Evolutionary conservation across 2,888 invertebrate genomes (phyloP), one percentile per base, ranked within the genome.

Genomic region (Rhimphoctona megacephalus): DNA sequence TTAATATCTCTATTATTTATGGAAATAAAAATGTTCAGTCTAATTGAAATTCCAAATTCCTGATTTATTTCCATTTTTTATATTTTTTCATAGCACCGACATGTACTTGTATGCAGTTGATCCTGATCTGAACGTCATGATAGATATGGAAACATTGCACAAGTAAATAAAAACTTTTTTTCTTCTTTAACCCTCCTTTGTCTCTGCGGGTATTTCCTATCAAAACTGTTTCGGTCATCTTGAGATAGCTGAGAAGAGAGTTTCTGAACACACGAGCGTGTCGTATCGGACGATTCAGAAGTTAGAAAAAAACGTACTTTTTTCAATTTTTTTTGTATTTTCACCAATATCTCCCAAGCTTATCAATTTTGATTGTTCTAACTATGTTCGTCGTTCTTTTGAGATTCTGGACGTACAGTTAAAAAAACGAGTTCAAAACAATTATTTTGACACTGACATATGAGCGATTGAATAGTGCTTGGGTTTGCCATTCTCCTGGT

Each of bases 31-130:
- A 57, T 67, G 43, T 19, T 33, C 14, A n/a, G 17, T 14, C 25
- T 11, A 61, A 25, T 0, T 0, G 3, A 76, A 46, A 22, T 14
- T 1, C 19, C 22, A 30, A 67, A 61, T 66, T 73, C 72, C 43
- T 77, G 33, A 25, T 25, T 39, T 43, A 25, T 30, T 43, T 64
- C 39, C 17, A 43, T 14, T 33, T 22, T 69, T 74, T 36, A 78
- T 46, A 85, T 96, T 79, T 61, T 9, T 72, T 67, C 54, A 88
- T 95, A 98, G 98, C 76, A 98, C 98, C 36, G 98, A 98, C 91
- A 96, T 98, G 95, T 98, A 97, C 91, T 95, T 98, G 84, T 98
- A 98, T 92, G 98, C 97, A 2, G 97, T 98, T 30, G 98, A 98
- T 94, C 97, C 97, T 0, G 95, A 96, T 89, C 96, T 97, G 7